phyloP scores from a whole-genome alignment of 2,113 vertebrate genomes.

The Chrysochloris asiatica region DNA sequence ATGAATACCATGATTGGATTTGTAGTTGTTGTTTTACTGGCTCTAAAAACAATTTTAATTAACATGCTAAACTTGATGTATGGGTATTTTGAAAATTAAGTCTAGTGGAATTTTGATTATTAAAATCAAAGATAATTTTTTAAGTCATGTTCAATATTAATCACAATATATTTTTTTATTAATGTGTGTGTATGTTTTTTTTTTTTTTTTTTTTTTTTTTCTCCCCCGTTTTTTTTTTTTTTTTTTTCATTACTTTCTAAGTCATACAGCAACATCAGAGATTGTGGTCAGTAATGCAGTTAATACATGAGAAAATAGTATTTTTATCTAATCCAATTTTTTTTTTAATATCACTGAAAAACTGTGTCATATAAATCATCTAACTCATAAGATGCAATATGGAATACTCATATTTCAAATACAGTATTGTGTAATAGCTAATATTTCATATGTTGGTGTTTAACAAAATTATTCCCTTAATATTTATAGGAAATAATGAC shows the following conservation, averaged over 20 bases:
- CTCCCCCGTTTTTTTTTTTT: not conserved
- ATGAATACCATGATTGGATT: slow-evolving; percentile 65
- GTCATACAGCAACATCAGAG: not conserved
- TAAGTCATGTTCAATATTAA: no score
- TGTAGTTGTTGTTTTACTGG: slow-evolving; percentile 61
- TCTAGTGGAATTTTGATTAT: slow-evolving; percentile 70
- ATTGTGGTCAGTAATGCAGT: not conserved
- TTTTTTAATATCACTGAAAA: not conserved
- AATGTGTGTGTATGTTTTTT: not conserved
- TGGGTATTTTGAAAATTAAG: slow-evolving; percentile 73
- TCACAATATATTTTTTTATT: slow-evolving; percentile 67
- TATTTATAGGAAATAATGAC: not conserved
- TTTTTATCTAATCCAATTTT: slow-evolving; percentile 35
- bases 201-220: not conserved
- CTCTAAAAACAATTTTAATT: slow-evolving; percentile 80
- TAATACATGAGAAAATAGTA: slow-evolving; percentile 10
- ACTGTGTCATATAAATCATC: not conserved
- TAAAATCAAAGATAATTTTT: slow-evolving; percentile 66
- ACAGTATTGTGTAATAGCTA: not conserved
- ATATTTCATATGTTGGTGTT: not conserved
- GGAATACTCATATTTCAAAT: no score
- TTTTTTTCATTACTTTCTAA: not conserved
- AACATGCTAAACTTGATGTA: slow-evolving; percentile 67
- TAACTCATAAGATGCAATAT: slow-evolving; percentile 38
- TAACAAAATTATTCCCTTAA: not conserved